Evolutionary conservation across 2,797 vertebrate species (phyloP), one percentile per base, ranked within the genome.

Genomic region (Coreius guichenoti): DNA sequence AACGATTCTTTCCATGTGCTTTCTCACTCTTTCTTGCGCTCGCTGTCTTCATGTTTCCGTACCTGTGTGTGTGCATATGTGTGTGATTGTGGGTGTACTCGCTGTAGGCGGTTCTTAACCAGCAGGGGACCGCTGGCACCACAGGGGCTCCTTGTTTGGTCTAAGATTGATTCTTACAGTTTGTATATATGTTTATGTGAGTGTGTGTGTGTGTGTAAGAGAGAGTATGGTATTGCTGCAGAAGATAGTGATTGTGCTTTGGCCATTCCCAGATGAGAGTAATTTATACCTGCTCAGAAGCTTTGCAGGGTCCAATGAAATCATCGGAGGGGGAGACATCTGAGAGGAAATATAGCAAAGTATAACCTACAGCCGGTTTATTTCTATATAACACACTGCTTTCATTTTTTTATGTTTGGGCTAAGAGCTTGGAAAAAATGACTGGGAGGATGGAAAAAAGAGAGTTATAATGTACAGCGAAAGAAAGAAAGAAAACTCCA

Each of bases 1-100:
- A 85, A 67, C 81, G 33, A 85, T 85, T 88, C 76, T 74, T 82
- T 65, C 56, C 8, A 0, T 36, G 43, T 83, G 51, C 47, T 81
- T n/a, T 81, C 51, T 51, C 72, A 29, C 70, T 63, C 45, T 47
- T 21, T 76, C 39, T 43, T 11, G 39, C 6, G 2, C 31, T 29
- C 13, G 1, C 70, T 5, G 17, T 58, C 26, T 61, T 33, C 65
- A 63, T 82, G 73, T 68, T 54, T 81, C 68, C n/a, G 56, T 74
- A 45, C 76, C 72, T 76, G 87, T 89, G 89, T 90, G 86, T 88
- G 82, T 74, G 87, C 89, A 91, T 78, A 90, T 93, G 92, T 84
- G 86, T 92, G 91, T 92, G 90, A 91, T 91, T 92, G 90, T 90
- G 91, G 14, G 90, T 65, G 19, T 63, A 26, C 36, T 31, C 36